phyloP scores from a whole-genome alignment of 2,797 vertebrate species.

The Numenius phaeopus region DNA sequence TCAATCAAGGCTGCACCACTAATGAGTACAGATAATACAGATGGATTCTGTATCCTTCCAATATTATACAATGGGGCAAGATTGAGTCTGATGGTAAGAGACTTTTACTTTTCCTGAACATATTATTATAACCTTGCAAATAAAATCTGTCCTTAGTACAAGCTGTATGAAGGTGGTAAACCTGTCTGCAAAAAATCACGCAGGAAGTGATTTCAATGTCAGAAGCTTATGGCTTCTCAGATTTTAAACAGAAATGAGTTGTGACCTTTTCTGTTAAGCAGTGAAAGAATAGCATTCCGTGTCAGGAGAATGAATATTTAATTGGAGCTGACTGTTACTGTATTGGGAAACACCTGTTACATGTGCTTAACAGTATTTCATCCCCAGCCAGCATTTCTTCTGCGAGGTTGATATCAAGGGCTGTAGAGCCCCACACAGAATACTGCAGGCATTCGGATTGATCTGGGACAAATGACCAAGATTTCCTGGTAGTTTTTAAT shows the following conservation, averaged over 20 bases:
- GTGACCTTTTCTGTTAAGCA: conserved; percentile 20
- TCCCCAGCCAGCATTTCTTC: neutral
- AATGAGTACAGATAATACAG: neutral
- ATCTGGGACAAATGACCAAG: neutral
- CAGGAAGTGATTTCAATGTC: neutral
- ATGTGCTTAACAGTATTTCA: neutral
- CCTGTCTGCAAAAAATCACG: neutral
- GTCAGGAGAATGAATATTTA: conserved; percentile 43
- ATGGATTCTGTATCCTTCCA: neutral
- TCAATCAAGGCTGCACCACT: neutral
- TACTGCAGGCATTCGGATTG: neutral
- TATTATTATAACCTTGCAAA: neutral
- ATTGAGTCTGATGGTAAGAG: neutral
- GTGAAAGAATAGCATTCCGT: neutral
- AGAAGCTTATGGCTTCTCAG: neutral
- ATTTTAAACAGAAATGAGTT: conserved; percentile 23
- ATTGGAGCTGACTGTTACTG: neutral
- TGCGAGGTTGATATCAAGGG: neutral
- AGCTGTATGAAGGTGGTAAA: neutral
- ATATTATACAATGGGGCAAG: neutral
- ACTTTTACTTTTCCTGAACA: neutral
- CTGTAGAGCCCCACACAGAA: neutral
- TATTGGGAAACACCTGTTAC: conserved; percentile 19
- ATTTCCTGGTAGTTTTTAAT: neutral
- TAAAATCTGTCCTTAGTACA: neutral